Evolutionary conservation across 2,113 vertebrate genomes (phyloP).

Genomic region (Dasyurus viverrinus): DNA sequence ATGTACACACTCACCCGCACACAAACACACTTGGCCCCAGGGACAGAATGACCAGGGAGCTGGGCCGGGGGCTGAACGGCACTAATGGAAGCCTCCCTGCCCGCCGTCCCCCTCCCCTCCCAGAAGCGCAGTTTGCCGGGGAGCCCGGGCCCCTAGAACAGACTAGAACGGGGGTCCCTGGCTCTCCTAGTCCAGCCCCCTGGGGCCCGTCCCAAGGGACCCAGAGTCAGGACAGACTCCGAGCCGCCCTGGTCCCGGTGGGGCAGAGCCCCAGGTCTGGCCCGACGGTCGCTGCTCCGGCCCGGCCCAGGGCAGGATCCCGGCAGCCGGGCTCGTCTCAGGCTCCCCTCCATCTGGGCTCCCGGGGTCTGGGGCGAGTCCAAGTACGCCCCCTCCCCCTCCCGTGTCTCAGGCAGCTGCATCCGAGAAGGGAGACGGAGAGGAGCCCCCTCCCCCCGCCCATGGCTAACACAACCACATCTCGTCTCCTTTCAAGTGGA

Average conservation of each 20-base stretch:
- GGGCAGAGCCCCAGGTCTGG: too few species aligned
- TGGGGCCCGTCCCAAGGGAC: too few species aligned
- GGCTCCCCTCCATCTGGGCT: not conserved
- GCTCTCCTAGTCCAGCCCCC: too few species aligned
- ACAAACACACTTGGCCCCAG: not conserved
- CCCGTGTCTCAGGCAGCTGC: not conserved
- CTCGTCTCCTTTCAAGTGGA: slow-evolving; percentile 12
- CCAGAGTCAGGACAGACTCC: too few species aligned
- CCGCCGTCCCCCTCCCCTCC: too few species aligned
- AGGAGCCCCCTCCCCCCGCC: not conserved
- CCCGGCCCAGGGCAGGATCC: not conserved
- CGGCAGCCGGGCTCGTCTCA: not conserved
- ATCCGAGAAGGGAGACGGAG: not conserved
- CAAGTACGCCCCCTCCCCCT: not conserved
- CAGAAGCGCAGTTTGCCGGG: too few species aligned
- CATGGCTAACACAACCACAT: not conserved
- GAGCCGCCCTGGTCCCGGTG: not conserved
- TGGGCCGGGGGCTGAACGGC: not conserved
- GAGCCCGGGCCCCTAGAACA: too few species aligned
- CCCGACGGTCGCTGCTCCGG: too few species aligned
- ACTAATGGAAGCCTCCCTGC: too few species aligned
- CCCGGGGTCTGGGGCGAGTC: not conserved
- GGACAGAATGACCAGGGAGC: not conserved
- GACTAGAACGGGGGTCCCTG: too few species aligned
- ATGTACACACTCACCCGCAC: not conserved